Conservation (phyloP, 2,113 vertebrate genomes). For the Passer domesticus region DNA sequence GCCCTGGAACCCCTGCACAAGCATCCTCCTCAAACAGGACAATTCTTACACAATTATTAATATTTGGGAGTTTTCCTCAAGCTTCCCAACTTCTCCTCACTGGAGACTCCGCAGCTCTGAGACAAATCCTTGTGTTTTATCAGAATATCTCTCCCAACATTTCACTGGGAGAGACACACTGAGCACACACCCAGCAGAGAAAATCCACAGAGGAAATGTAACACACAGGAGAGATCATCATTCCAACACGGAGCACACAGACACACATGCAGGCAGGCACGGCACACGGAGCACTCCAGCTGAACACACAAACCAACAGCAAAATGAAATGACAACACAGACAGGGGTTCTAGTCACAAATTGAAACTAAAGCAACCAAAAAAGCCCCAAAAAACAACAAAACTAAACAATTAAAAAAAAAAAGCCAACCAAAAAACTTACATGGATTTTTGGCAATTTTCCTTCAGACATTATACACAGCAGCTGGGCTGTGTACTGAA, state of each 20-base stretch:
- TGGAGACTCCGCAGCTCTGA: accelerated
- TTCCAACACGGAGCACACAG: not conserved
- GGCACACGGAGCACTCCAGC: not conserved
- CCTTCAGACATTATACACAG: constrained; percentile 67
- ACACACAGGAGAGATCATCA: not conserved
- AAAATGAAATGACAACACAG: not conserved
- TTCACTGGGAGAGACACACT: not conserved
- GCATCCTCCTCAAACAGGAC: not conserved
- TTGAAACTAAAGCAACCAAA: not conserved
- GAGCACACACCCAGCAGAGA: not conserved
- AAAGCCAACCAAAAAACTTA: constrained; percentile 18
- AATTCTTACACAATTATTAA: not conserved
- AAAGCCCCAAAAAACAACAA: not conserved
- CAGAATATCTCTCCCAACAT: accelerated
- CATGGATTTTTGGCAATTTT: constrained; percentile 62
- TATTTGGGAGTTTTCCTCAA: not conserved
- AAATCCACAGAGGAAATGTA: accelerated
- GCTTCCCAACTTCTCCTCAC: not conserved
- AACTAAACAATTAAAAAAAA: too few species aligned
- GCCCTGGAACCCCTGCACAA: not conserved
- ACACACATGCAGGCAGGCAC: not conserved
- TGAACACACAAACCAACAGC: not conserved
- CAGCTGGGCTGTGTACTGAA: constrained; percentile 56
- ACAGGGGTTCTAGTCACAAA: not conserved
- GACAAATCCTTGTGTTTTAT: not conserved